These are phyloP conservation scores for Thripadectes ignobilis DNA, from an alignment of 2,797 vertebrate species.

Conservation along the genomic window DNA sequence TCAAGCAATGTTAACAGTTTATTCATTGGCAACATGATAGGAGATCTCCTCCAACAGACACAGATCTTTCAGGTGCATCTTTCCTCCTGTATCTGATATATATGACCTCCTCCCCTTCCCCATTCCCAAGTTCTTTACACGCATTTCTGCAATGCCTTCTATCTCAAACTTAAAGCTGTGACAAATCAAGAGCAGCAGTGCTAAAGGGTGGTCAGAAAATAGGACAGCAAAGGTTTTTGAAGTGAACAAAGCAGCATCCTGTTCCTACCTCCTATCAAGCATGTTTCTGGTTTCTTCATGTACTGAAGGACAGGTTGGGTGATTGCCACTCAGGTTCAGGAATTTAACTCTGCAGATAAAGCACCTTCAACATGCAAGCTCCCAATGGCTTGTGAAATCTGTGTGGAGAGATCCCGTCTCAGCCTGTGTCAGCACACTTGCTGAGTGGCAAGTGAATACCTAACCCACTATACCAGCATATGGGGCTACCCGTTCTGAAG, in stretches of 20 bases:
- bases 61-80: conserved; percentile 24
- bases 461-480: background rate
- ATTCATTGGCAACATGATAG: conserved; percentile 3
- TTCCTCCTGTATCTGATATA: background rate
- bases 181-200: conserved; percentile 14
- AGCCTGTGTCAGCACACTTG: background rate
- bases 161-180: conserved; percentile 24
- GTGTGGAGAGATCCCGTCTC: accelerated
- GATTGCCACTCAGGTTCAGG: background rate
- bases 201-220: conserved; percentile 49
- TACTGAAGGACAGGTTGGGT: background rate
- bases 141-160: conserved; percentile 22
- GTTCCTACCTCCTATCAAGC: conserved; percentile 25
- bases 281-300: conserved; percentile 27
- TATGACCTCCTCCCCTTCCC: background rate
- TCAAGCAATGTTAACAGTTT: background rate
- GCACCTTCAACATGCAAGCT: background rate
- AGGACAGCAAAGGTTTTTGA: conserved; percentile 50
- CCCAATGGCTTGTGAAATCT: background rate
- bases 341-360: background rate
- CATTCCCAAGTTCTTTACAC: background rate
- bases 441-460: background rate
- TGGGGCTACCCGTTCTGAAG: background rate
- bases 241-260: conserved; percentile 30
- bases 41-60: conserved; percentile 8